These are phyloP conservation scores for Ceriagrion tenellum DNA, from an alignment of 2,888 invertebrate species.

Conservation along the genomic window DNA sequence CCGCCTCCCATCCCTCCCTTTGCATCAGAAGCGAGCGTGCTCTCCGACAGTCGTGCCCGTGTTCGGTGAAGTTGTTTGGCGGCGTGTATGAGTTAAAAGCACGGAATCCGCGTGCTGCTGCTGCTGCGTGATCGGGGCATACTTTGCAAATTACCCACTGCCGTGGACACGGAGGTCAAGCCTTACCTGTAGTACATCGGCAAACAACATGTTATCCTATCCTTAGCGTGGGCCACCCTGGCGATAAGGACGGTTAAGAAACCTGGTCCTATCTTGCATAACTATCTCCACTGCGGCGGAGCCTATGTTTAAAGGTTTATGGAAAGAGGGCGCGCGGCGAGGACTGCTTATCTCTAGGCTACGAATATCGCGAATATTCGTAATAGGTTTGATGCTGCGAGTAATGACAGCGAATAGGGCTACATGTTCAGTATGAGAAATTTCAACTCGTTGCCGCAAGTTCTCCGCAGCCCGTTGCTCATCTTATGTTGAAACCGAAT, in stretches of 20 bases:
- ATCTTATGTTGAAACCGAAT: no score
- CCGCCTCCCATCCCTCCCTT: not conserved
- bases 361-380: not conserved
- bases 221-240: constrained; percentile 18
- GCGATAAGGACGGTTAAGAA: not conserved
- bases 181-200: constrained; percentile 34
- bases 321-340: not conserved
- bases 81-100: constrained; percentile 19
- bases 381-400: not conserved
- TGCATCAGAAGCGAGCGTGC: not conserved
- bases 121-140: constrained; percentile 24
- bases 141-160: constrained; percentile 43
- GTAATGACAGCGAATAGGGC: not conserved
- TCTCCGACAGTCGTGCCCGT: not conserved
- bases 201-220: constrained; percentile 45
- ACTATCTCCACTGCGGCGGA: not conserved
- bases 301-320: not conserved
- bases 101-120: not conserved
- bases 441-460: not conserved
- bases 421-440: not conserved
- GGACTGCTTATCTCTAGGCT: not conserved
- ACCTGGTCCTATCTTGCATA: not conserved
- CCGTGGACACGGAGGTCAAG: not conserved
- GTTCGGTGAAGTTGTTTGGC: not conserved
- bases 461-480: no score